Conservation (phyloP, 2,888 invertebrate genomes). For the Acrobasis repandana region DNA sequence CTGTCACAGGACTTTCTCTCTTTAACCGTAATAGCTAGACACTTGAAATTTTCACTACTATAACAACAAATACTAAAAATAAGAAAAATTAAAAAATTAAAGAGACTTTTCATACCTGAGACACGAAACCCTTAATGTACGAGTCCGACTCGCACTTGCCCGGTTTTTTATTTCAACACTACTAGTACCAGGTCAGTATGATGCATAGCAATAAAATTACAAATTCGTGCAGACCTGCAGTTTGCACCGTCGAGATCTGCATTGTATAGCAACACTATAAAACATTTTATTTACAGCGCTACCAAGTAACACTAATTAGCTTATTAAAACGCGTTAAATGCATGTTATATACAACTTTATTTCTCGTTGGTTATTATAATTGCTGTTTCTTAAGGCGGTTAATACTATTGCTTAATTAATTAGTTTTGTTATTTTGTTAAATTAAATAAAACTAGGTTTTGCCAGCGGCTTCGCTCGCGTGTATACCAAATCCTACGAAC, state of each 20-base stretch:
- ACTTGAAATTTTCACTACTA: too few relatives aligned
- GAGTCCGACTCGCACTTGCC: too few relatives aligned
- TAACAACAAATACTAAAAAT: too few relatives aligned
- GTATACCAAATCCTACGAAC: too few relatives aligned
- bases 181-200: neutral
- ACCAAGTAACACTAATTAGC: constrained; percentile 2
- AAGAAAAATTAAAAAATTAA: too few relatives aligned
- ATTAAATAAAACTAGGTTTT: too few relatives aligned
- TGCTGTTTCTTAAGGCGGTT: neutral
- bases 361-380: constrained; percentile 7
- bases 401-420: neutral
- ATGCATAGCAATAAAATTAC: neutral
- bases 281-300: constrained; percentile 6
- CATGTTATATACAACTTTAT: constrained; percentile 5
- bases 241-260: neutral
- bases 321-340: constrained; percentile 2
- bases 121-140: too few relatives aligned
- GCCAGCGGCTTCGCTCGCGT: too few relatives aligned
- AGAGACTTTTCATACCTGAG: too few relatives aligned
- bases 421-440: neutral
- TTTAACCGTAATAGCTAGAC: too few relatives aligned
- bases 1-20: too few relatives aligned
- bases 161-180: too few relatives aligned
- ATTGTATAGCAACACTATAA: constrained; percentile 9
- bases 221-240: neutral